Evolutionary conservation across 2,797 vertebrate genomes (phyloP), one percentile per base, ranked within the genome.

Genomic region (Myotis myotis): DNA sequence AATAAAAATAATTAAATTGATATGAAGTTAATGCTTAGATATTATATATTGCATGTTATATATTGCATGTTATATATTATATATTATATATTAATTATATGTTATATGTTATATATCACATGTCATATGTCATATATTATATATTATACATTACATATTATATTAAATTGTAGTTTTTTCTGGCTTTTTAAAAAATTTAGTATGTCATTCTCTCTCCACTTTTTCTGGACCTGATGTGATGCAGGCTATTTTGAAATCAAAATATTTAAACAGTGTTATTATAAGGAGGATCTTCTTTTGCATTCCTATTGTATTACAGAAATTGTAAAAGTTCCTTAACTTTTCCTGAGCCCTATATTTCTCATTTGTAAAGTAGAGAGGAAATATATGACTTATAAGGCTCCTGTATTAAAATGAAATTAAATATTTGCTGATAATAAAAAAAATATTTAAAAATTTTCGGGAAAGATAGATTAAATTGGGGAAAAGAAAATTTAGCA

Each of bases 1-100:
- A 84, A 53, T 76, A 10, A 79, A 87, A 75, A 60, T 92, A 89
- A 88, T 47, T 80, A 16, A 87, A 92, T 93, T 71, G 53, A 36
- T 81, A 60, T 20, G 19, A 85, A 91, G 36, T 60, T 44, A 89
- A 41, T 82, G 20, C 79, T 16, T 79, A 20, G 83, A 3, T 57
- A 49, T 41, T 68, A 36, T 8, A 5, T 57, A 28, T 20, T 79
- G 16, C 79, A 3, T 64, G 36, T 25, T 68, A 23, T 13, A 5
- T 57, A n/a, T 20, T 74, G 20, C 83, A 2, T 64, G 49, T 30
- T 68, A 36, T 8, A 5, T 64, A 28, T 20, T 74, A 20, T 83
- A 3, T 64, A 41, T 30, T 62, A 36, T 13, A 5, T 64, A 36
- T 25, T 36, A 36, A 28, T 20, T 79, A 16, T 79, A 3, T 64